phyloP scores from a whole-genome alignment of 2,888 invertebrate species.

The Tuberolachnus salignus region DNA sequence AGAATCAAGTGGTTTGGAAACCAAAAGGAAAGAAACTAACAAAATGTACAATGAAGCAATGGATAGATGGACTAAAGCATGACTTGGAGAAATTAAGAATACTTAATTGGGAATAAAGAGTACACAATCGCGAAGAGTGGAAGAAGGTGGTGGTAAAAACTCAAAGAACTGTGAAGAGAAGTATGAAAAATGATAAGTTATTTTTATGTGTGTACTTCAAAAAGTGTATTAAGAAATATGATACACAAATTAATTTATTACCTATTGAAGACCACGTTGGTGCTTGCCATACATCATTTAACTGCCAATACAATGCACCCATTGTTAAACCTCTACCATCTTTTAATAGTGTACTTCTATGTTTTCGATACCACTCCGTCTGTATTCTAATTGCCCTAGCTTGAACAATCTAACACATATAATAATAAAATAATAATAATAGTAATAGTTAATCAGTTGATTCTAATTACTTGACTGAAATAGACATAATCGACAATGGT shows the following conservation, averaged over 20 bases:
- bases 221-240: background rate
- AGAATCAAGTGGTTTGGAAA: background rate
- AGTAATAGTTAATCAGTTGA: background rate
- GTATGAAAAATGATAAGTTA: too few species aligned
- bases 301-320: conserved; percentile 98
- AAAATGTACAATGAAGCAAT: too few species aligned
- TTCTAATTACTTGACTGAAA: conserved; percentile 77
- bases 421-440: conserved; percentile 1
- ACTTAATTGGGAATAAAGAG: too few species aligned
- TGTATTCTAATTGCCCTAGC: conserved; percentile 86
- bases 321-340: conserved; percentile 78
- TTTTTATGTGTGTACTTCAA: background rate
- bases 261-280: conserved; percentile 95
- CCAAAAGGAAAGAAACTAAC: background rate
- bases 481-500: conserved; percentile 76
- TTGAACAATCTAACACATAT: conserved; percentile 69
- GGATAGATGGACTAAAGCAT: background rate
- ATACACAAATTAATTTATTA: conserved; percentile 59
- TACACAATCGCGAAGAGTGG: too few species aligned
- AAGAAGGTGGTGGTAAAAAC: too few species aligned
- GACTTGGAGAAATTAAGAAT: background rate
- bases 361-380: conserved; percentile 81
- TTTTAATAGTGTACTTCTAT: conserved; percentile 63
- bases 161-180: too few species aligned
- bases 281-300: conserved; percentile 97